These are phyloP conservation scores for Augiades crinisus DNA, from an alignment of 2,888 invertebrate species.

Conservation along the genomic window DNA sequence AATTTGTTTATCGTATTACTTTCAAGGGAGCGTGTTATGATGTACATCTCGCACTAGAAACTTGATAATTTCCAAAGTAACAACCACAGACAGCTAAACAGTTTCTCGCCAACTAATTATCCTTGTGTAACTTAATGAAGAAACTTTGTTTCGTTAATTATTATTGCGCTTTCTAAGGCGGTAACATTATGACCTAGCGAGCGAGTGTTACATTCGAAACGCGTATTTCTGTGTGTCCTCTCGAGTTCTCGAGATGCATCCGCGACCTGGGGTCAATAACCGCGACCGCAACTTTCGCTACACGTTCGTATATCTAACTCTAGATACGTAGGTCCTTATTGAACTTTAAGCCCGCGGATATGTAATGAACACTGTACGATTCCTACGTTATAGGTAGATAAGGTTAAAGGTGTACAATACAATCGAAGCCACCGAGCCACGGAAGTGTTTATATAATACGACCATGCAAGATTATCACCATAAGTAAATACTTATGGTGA, in stretches of 20 bases:
- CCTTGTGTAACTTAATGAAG: neutral
- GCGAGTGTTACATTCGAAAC: constrained; percentile 50
- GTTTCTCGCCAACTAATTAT: neutral
- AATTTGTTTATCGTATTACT: no score
- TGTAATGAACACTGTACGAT: no score
- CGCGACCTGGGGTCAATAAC: constrained; percentile 55
- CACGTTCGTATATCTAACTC: constrained; percentile 19
- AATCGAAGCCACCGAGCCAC: no score
- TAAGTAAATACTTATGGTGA: no score
- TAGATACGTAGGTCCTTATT: constrained; percentile 22
- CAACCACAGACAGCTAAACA: neutral
- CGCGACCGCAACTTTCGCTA: constrained; percentile 64
- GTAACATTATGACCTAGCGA: constrained; percentile 35
- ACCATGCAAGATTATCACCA: no score
- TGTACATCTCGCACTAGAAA: neutral
- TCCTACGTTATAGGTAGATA: no score
- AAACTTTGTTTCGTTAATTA: constrained; percentile 5
- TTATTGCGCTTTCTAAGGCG: constrained; percentile 35
- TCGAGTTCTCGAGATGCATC: constrained; percentile 50
- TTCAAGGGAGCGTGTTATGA: no score
- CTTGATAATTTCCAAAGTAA: neutral
- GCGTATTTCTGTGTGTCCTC: constrained; percentile 44
- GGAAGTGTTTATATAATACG: no score
- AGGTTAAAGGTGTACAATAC: no score
- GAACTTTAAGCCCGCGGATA: constrained; percentile 15